Percentiles rank a stretch among this genome's conserved stretches.
These are phyloP conservation scores for Boleophthalmus pectinirostris DNA, from an alignment of 2,113 vertebrate genomes.

Conservation along the genomic window DNA sequence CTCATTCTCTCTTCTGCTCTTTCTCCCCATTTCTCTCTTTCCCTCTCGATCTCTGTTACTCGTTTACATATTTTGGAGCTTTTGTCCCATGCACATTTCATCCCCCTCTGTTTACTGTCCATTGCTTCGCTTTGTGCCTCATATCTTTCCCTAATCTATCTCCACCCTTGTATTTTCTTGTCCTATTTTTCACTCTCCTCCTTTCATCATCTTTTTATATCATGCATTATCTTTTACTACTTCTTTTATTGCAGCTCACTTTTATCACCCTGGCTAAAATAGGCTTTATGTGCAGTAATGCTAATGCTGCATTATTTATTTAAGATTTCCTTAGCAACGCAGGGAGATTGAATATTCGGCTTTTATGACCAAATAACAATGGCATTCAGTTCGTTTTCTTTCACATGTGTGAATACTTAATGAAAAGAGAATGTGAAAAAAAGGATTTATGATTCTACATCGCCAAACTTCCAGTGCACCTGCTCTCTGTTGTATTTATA, in stretches of 20 bases:
- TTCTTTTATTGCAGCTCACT: slow-evolving; percentile 7
- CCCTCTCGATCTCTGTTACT: slow-evolving; percentile 17
- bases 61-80: slow-evolving; percentile 21
- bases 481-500: slow-evolving; percentile 5
- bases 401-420: slow-evolving; percentile 3
- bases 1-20: too few species aligned
- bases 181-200: slow-evolving; percentile 1
- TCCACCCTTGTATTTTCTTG: neutral
- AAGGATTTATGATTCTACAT: slow-evolving; percentile 1
- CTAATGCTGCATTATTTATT: slow-evolving; percentile 14
- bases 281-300: slow-evolving; percentile 11
- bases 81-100: slow-evolving; percentile 1
- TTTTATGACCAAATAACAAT: slow-evolving; percentile 10
- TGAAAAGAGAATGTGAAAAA: slow-evolving; percentile 12
- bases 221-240: slow-evolving; percentile 13
- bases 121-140: neutral
- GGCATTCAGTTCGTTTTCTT: slow-evolving; percentile 2
- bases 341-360: neutral
- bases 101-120: neutral
- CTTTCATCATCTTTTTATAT: slow-evolving; percentile 7
- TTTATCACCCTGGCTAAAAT: slow-evolving; percentile 8
- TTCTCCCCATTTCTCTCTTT: too few species aligned
- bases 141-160: slow-evolving; percentile 9
- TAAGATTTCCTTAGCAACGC: slow-evolving; percentile 6
- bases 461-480: slow-evolving; percentile 1